These are phyloP conservation scores for Zaprionus gabonicus DNA, from an alignment of 1,140 invertebrate species.

Conservation along the genomic window DNA sequence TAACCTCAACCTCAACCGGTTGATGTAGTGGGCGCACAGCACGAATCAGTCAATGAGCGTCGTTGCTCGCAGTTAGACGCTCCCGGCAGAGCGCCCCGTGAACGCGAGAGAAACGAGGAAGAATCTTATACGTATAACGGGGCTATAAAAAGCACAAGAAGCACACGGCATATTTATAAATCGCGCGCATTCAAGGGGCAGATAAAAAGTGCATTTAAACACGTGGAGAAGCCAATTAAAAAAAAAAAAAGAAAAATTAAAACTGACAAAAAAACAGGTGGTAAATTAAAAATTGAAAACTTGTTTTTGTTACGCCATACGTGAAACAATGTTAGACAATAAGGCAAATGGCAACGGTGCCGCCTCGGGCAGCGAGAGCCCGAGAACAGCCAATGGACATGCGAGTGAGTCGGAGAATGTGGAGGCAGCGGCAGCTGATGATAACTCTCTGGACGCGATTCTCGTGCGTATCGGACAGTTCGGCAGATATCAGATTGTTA, in stretches of 20 bases:
- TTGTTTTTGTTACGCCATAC: background rate
- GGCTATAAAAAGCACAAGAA: slow-evolving; percentile 36
- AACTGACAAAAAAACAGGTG: slow-evolving; percentile 28
- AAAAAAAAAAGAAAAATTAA: background rate
- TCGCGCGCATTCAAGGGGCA: slow-evolving; percentile 17
- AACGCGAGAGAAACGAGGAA: slow-evolving; percentile 5
- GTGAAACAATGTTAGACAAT: slow-evolving; percentile 24
- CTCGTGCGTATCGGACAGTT: slow-evolving; percentile 84
- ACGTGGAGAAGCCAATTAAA: slow-evolving; percentile 37
- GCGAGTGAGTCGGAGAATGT: slow-evolving; percentile 22
- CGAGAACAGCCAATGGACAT: slow-evolving; percentile 27
- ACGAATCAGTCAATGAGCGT: slow-evolving; percentile 49
- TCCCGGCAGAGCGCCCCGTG: slow-evolving; percentile 9
- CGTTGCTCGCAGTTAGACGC: slow-evolving; percentile 54
- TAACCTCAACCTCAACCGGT: slow-evolving; percentile 7
- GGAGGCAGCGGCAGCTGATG: slow-evolving; percentile 34
- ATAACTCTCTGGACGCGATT: slow-evolving; percentile 73
- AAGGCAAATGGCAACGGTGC: slow-evolving; percentile 23
- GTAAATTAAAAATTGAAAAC: slow-evolving; percentile 1
- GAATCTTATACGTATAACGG: slow-evolving; percentile 9
- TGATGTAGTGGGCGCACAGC: slow-evolving; percentile 23
- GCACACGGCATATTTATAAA: slow-evolving; percentile 58
- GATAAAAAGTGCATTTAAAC: slow-evolving; percentile 66
- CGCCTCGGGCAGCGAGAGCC: background rate
- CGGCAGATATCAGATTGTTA: slow-evolving; percentile 86